Evolutionary conservation across 2,797 vertebrate species (phyloP).

Genomic region (Lindbergichthys nudifrons): DNA sequence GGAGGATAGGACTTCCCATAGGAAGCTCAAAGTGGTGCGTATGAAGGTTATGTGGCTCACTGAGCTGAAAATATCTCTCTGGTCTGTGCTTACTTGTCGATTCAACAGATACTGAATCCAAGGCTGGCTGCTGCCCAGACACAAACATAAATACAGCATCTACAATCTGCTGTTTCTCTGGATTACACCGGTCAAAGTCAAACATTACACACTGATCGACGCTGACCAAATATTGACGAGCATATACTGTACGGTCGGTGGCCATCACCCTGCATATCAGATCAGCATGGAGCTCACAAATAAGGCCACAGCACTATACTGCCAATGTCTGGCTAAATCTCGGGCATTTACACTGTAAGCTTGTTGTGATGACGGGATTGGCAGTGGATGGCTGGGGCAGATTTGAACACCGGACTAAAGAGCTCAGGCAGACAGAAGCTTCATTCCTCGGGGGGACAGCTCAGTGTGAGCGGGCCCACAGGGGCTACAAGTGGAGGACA

Average conservation of each 20-base stretch:
- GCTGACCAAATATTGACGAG: constrained; percentile 68
- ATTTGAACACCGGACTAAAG: constrained; percentile 68
- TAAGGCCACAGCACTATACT: constrained; percentile 46
- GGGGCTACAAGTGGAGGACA: constrained; percentile 31
- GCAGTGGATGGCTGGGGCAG: constrained; percentile 53
- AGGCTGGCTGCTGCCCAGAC: constrained; percentile 41
- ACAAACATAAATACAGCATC: constrained; percentile 47
- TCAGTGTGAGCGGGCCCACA: constrained; percentile 34
- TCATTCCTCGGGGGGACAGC: constrained; percentile 39
- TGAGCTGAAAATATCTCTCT: constrained; percentile 29
- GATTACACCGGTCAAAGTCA: constrained; percentile 57
- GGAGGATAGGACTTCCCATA: constrained; percentile 15
- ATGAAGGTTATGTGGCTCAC: constrained; percentile 34
- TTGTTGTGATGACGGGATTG: constrained; percentile 71
- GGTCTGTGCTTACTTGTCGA: constrained; percentile 35
- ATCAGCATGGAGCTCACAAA: constrained; percentile 59
- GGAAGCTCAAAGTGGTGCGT: constrained; percentile 17
- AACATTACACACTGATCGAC: constrained; percentile 28
- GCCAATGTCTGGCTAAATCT: constrained; percentile 69
- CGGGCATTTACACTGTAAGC: constrained; percentile 68
- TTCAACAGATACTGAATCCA: constrained; percentile 36
- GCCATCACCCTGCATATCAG: constrained; percentile 53
- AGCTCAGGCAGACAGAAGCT: constrained; percentile 62
- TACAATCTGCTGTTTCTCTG: constrained; percentile 40
- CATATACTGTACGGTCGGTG: constrained; percentile 46